Conservation (phyloP, 2,113 vertebrate species). For the Astatoreochromis straeleni region DNA sequence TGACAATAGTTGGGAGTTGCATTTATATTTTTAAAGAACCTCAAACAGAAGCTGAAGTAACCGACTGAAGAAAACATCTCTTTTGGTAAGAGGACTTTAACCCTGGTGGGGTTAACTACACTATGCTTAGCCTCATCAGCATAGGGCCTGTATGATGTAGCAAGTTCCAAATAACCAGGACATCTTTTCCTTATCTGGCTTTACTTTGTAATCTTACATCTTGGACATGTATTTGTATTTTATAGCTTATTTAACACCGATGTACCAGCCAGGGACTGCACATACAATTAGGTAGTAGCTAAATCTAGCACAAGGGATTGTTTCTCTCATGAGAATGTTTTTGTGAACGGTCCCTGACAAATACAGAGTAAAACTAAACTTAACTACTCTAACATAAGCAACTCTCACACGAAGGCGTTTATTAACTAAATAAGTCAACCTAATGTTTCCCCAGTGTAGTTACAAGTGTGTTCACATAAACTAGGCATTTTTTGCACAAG, state of each 20-base stretch:
- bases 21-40: not conserved
- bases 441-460: not conserved
- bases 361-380: not conserved
- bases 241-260: not conserved
- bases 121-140: fast-evolving
- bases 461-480: fast-evolving
- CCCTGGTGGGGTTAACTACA: not conserved
- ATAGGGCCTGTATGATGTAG: not conserved
- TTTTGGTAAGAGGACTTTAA: not conserved
- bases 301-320: not conserved
- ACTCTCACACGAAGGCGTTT: fast-evolving
- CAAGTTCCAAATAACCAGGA: not conserved
- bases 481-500: not conserved
- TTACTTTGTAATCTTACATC: not conserved
- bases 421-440: not conserved
- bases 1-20: not conserved
- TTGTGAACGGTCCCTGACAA: not conserved
- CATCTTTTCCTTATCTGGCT: not conserved
- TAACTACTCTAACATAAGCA: not conserved
- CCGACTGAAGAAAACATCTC: not conserved
- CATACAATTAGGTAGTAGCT: not conserved
- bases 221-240: not conserved
- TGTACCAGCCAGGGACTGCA: fast-evolving
- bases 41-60: not conserved
- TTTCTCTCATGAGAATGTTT: not conserved